phyloP scores from a whole-genome alignment of 2,888 invertebrate species.

The Bugulina stolonifera region DNA sequence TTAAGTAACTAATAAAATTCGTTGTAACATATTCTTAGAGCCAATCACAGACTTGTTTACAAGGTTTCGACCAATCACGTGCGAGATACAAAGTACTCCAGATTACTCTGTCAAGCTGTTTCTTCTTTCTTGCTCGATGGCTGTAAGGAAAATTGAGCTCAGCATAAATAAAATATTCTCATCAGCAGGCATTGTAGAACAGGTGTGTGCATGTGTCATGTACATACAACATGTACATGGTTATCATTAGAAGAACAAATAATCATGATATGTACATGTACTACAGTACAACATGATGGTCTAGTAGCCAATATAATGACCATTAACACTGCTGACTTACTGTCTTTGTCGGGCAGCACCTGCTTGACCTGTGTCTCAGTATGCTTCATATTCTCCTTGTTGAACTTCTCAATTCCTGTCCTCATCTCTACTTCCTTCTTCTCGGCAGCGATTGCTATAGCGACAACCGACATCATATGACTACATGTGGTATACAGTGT shows the following conservation, averaged over 20 bases:
- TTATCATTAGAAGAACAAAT: no score
- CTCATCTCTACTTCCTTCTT: constrained; percentile 23
- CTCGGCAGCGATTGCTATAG: not conserved
- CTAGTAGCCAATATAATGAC: no score
- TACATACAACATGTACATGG: no score
- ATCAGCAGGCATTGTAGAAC: no score
- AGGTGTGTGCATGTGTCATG: no score
- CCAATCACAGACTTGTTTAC: not conserved
- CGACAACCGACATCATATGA: no score
- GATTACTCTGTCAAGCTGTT: constrained; percentile 19
- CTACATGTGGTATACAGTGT: no score
- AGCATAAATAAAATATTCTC: no score
- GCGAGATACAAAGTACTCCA: not conserved
- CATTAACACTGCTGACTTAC: no score
- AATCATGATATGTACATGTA: no score
- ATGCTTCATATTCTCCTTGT: constrained; percentile 24
- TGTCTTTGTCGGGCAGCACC: constrained; percentile 20
- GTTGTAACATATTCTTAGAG: not conserved
- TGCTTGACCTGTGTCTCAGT: constrained; percentile 16
- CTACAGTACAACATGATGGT: no score
- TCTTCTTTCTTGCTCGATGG: constrained; percentile 24
- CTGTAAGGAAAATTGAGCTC: not conserved
- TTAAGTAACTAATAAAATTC: not conserved
- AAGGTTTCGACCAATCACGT: not conserved
- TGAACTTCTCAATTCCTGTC: constrained; percentile 18